These are phyloP conservation scores for Rousettus madagascariensis DNA, from an alignment of 2,797 vertebrate genomes.

Conservation along the genomic window DNA sequence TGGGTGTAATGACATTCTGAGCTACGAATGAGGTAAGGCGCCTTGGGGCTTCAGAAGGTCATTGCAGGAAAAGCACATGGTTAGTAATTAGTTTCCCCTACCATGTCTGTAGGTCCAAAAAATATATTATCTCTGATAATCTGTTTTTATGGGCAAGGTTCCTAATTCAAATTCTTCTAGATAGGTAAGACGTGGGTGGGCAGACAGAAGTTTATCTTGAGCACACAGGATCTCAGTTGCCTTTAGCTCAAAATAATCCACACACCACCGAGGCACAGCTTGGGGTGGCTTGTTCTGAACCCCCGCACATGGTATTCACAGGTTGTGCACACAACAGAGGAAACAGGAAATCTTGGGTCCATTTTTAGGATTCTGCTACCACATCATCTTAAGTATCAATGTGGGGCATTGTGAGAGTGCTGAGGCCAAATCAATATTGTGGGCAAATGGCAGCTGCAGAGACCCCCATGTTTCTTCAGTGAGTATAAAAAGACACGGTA, in stretches of 20 bases:
- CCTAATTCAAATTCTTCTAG: not conserved
- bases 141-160: not conserved
- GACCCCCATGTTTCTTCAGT: not conserved
- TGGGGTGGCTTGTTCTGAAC: not conserved
- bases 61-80: not conserved
- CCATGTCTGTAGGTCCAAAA: not conserved
- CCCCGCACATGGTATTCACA: not conserved
- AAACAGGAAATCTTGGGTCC: not conserved
- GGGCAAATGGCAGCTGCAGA: not conserved
- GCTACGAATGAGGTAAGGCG: not conserved
- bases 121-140: not conserved
- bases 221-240: not conserved
- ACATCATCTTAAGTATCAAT: not conserved
- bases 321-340: not conserved
- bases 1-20: not conserved
- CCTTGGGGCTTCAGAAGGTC: not conserved
- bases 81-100: not conserved
- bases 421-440: not conserved
- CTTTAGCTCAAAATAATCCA: not conserved
- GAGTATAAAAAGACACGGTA: not conserved
- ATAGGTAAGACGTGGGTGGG: not conserved
- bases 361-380: not conserved
- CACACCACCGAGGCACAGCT: not conserved
- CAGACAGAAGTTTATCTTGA: not conserved
- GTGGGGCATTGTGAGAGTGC: not conserved